phyloP scores from a whole-genome alignment of 2,113 vertebrate genomes.

The Triplophysa tibetana region DNA sequence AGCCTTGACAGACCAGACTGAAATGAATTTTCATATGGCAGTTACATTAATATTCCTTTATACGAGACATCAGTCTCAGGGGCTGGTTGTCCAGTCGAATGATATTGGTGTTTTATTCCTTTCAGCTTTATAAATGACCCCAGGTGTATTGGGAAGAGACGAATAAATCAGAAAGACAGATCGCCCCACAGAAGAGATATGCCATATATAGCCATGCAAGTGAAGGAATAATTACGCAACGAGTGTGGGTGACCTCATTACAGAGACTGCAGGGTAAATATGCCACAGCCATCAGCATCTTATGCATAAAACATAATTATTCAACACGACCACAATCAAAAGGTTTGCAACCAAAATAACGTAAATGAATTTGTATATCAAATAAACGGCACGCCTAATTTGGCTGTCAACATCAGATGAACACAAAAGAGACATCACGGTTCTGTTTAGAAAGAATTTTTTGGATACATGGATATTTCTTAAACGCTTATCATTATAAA shows the following conservation, averaged over 20 bases:
- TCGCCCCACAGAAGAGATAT: slow-evolving; percentile 51
- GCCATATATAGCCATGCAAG: slow-evolving; percentile 56
- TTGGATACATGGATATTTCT: no score
- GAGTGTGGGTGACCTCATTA: slow-evolving; percentile 59
- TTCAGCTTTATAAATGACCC: slow-evolving; percentile 65
- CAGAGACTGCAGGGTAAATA: slow-evolving; percentile 53
- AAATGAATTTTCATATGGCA: slow-evolving; percentile 28
- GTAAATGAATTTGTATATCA: background rate
- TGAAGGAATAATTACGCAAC: slow-evolving; percentile 63
- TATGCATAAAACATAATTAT: slow-evolving; percentile 61
- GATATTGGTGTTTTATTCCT: slow-evolving; percentile 51
- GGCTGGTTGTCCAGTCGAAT: slow-evolving; percentile 48
- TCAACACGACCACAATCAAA: slow-evolving; percentile 44
- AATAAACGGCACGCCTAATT: background rate
- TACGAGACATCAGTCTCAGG: slow-evolving; percentile 57
- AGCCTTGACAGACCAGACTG: slow-evolving; percentile 26
- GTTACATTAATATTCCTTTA: slow-evolving; percentile 56
- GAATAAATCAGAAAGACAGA: slow-evolving; percentile 67
- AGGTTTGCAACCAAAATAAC: slow-evolving; percentile 5
- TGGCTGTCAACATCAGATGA: background rate
- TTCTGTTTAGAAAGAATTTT: no score
- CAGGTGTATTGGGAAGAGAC: slow-evolving; percentile 57
- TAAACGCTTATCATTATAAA: no score
- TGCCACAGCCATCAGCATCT: slow-evolving; percentile 44
- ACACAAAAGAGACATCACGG: background rate